Evolutionary conservation across 2,888 invertebrate genomes (phyloP).

Genomic region (Timema cristinae): DNA sequence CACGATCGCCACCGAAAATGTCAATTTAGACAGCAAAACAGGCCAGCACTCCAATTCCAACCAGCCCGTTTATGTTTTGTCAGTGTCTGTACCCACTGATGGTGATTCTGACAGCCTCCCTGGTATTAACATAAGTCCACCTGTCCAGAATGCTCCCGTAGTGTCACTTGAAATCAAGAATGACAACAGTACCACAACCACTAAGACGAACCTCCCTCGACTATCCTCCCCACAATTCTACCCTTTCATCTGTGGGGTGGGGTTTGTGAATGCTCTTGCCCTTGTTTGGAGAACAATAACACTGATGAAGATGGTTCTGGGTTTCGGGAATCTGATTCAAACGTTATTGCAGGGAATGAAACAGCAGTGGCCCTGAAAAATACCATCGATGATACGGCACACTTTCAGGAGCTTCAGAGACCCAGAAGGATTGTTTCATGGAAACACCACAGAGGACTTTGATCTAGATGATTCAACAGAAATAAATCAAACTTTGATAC

Average conservation of each 20-base stretch:
- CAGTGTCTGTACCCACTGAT: slow-evolving; percentile 72
- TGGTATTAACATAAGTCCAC: slow-evolving; percentile 47
- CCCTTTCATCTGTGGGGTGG: slow-evolving; percentile 52
- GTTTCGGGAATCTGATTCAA: slow-evolving; percentile 8
- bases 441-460: too few species aligned
- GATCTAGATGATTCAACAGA: too few species aligned
- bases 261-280: slow-evolving; percentile 70
- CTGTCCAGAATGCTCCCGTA: slow-evolving; percentile 27
- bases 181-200: slow-evolving; percentile 17
- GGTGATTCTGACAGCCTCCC: slow-evolving; percentile 52
- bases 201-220: slow-evolving; percentile 23
- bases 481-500: too few species aligned
- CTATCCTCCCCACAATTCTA: slow-evolving; percentile 40
- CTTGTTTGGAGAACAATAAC: slow-evolving; percentile 54
- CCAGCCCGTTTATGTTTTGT: slow-evolving; percentile 67
- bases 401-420: slow-evolving; percentile 9
- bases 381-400: not conserved
- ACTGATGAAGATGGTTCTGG: slow-evolving; percentile 36
- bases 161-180: slow-evolving; percentile 25
- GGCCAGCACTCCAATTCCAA: slow-evolving; percentile 37
- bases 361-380: slow-evolving; percentile 15
- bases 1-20: slow-evolving; percentile 70
- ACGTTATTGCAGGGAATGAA: slow-evolving; percentile 26
- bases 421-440: not conserved
- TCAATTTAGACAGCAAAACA: slow-evolving; percentile 32